Base-by-base conservation (phyloP, 2,113 vertebrate genomes). In the Centropus bengalensis region DNA sequence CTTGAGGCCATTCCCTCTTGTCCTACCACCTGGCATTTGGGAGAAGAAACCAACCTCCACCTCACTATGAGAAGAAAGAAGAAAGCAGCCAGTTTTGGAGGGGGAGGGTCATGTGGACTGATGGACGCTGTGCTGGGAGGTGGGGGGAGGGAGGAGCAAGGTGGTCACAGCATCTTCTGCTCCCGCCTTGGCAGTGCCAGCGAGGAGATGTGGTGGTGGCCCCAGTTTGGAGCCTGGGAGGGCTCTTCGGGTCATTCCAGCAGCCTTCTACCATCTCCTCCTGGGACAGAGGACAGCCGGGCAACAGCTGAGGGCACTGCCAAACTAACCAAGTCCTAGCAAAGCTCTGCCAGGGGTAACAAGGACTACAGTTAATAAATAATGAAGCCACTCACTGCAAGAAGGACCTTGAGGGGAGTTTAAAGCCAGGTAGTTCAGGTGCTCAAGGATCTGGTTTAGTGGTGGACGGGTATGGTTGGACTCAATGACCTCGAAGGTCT, bases 51-150 rank as follows among this genome's bases (percentile, higher is more conserved):
- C 36, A 36, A 36, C 36, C 36, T 36, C 36, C 36, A 36, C 36
- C 36, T 36, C 36, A 36, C 36, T 36, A 36, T 36, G 36, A 36
- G 36, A 36, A 36, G 36, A 36, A 36, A 9, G 36, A 36, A 36
- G 36, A 36, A 36, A 36, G 36, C 36, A 36, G 36, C 36, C 36
- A 36, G 36, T 36, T 36, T 36, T 36, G 36, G 36, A 36, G 36
- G 36, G 95, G 96, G 93, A 93, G 93, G 96, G 95, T 91, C 95
- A 62, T 9, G 45, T 2, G 86, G 80, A 75, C 44, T 59, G 88
- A 16, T 0, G 90, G 96, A 93, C 91, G 95, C 79, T 51, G 85
- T 23, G 22, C 66, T 2, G 10, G 42, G 71, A 73, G 73, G 4
- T 51, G 83, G 93, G 93, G 94, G 92, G 94, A 93, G 96, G 93